Conservation (phyloP, 1,140 invertebrate genomes). For the Drosophila littoralis region DNA sequence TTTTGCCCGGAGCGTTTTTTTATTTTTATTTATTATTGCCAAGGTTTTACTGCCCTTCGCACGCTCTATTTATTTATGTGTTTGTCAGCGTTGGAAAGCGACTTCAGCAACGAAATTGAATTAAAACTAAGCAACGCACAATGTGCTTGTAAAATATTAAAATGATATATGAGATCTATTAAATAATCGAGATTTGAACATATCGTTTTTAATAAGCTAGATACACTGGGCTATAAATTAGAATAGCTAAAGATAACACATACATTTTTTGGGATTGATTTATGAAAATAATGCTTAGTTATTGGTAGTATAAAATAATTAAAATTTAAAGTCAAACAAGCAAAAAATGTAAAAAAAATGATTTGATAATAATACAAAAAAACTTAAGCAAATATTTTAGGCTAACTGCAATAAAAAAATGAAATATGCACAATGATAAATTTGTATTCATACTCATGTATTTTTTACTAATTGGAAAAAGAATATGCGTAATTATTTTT, state of each 20-base stretch:
- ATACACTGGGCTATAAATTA: background rate
- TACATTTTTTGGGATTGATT: background rate
- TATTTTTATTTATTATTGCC: slow-evolving; percentile 72
- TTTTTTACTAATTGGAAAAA: too few species aligned
- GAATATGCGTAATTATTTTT: background rate
- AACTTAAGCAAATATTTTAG: too few species aligned
- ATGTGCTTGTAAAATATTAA: slow-evolving; percentile 41
- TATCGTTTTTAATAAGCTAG: slow-evolving; percentile 19
- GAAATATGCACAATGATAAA: too few species aligned
- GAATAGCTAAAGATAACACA: background rate
- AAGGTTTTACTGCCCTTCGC: slow-evolving; percentile 30
- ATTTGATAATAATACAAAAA: too few species aligned
- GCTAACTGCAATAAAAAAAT: too few species aligned
- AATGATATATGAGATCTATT: slow-evolving; percentile 30
- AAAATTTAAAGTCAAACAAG: too few species aligned
- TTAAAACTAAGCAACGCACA: slow-evolving; percentile 19
- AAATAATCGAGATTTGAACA: slow-evolving; percentile 6
- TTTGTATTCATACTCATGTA: too few species aligned
- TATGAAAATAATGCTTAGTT: background rate
- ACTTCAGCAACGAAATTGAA: slow-evolving; percentile 22
- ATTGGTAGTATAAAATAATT: too few species aligned
- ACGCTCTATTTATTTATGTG: slow-evolving; percentile 45
- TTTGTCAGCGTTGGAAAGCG: slow-evolving; percentile 13
- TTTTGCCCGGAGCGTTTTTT: slow-evolving; percentile 21
- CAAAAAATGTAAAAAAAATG: too few species aligned